These are phyloP conservation scores for Staurois parvus DNA, from an alignment of 2,797 vertebrate genomes.

Conservation along the genomic window DNA sequence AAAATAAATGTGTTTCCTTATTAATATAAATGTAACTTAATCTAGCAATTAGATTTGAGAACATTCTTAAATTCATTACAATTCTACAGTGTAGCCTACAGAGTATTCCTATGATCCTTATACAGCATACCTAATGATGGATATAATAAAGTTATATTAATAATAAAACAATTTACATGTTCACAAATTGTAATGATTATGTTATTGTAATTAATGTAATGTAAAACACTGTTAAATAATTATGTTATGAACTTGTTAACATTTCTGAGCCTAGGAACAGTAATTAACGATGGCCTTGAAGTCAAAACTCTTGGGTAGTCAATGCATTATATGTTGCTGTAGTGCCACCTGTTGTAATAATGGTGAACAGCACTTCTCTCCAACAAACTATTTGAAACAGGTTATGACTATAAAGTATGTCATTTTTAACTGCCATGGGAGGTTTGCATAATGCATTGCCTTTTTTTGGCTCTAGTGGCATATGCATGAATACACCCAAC, in stretches of 20 bases:
- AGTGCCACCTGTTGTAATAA: constrained; percentile 81
- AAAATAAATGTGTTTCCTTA: background rate
- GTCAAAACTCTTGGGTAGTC: background rate
- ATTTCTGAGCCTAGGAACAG: background rate
- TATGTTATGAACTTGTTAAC: too few species aligned
- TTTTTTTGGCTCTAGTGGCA: too few species aligned
- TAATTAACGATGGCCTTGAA: background rate
- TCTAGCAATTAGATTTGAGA: background rate
- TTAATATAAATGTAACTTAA: too few species aligned
- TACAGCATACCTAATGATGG: background rate
- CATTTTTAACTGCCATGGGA: too few species aligned
- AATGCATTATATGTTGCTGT: constrained; percentile 66
- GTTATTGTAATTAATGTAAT: too few species aligned
- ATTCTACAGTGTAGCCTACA: background rate
- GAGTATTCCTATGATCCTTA: background rate
- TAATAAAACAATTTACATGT: too few species aligned
- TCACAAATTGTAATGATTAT: too few species aligned
- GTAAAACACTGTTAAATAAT: too few species aligned
- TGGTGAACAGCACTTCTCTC: constrained; percentile 13
- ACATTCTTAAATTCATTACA: background rate
- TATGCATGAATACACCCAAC: too few species aligned
- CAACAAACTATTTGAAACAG: background rate
- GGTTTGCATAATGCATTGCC: too few species aligned
- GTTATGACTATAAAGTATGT: too few species aligned
- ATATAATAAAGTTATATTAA: background rate